A percentile compares a stretch with the other conserved stretches of the same genome.
Evolutionary conservation across 2,797 vertebrate genomes (phyloP).

Genomic region (Chrysocyon brachyurus): DNA sequence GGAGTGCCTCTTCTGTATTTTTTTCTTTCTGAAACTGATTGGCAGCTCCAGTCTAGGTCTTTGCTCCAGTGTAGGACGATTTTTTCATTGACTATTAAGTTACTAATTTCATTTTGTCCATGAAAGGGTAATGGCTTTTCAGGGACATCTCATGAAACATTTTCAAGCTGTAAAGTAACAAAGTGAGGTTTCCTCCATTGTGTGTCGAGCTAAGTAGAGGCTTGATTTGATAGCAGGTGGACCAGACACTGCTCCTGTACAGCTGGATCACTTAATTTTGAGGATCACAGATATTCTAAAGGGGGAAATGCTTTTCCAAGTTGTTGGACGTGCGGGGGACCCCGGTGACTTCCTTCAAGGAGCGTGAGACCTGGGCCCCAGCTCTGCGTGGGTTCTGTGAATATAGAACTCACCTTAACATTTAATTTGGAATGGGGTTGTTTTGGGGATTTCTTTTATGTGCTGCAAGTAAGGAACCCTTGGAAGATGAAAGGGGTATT

Average conservation of each 20-base stretch:
- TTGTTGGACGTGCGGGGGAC: not conserved
- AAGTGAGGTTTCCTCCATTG: not conserved
- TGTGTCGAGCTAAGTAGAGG: not conserved
- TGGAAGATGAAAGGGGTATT: conserved; percentile 71
- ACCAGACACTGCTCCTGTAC: no score
- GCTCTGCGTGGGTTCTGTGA: not conserved
- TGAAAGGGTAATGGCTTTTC: not conserved
- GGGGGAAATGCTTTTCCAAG: not conserved
- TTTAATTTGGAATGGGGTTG: conserved; percentile 41
- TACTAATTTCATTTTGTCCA: conserved; percentile 38
- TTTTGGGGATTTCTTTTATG: conserved; percentile 50
- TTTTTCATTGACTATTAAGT: not conserved
- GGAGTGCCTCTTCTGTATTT: not conserved
- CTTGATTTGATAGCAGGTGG: not conserved
- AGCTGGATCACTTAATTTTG: not conserved
- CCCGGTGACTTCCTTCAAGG: not conserved
- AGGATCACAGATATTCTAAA: not conserved
- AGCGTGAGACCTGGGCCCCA: not conserved
- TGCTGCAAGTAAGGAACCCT: conserved; percentile 29
- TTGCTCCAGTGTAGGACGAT: conserved; percentile 1
- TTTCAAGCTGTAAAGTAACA: not conserved
- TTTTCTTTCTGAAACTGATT: not conserved
- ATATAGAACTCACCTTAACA: conserved; percentile 4
- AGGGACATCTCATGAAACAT: not conserved
- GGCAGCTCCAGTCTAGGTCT: conserved; percentile 67